Evolutionary conservation across 2,113 vertebrate species (phyloP).

Genomic region (Nycticryphes semicollaris): DNA sequence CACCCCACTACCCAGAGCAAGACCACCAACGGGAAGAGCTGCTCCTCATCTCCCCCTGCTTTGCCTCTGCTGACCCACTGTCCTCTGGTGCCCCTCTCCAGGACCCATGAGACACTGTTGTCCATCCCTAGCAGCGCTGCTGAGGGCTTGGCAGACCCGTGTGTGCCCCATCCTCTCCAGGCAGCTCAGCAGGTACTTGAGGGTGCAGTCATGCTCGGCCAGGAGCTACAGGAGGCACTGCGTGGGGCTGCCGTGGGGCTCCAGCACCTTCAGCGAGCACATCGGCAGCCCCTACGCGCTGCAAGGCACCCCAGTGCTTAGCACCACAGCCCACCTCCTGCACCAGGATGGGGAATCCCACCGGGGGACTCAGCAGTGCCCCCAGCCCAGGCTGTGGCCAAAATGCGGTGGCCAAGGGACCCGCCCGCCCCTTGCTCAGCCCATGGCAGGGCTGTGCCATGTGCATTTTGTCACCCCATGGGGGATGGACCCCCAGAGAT

Average conservation of each 20-base stretch:
- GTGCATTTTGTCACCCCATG: fast-evolving
- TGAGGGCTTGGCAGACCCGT: conserved; percentile 76
- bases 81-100: not conserved
- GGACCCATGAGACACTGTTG: fast-evolving
- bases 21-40: not conserved
- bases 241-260: conserved; percentile 76
- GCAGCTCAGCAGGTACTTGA: conserved; percentile 77
- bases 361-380: not conserved
- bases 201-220: conserved; percentile 75
- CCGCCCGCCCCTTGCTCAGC: fast-evolving
- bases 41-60: not conserved
- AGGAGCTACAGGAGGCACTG: conserved; percentile 77
- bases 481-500: too few relatives aligned
- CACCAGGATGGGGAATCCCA: fast-evolving
- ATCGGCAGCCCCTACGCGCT: conserved; percentile 83
- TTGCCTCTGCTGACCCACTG: not conserved
- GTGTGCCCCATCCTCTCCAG: conserved; percentile 80
- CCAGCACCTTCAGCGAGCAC: conserved; percentile 85
- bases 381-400: not conserved
- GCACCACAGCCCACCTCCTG: fast-evolving
- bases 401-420: fast-evolving
- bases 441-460: not conserved
- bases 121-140: conserved; percentile 37
- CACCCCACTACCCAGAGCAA: not conserved
- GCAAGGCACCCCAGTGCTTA: not conserved